Evolutionary conservation across 2,797 vertebrate genomes (phyloP).

Genomic region (Choloepus didactylus): DNA sequence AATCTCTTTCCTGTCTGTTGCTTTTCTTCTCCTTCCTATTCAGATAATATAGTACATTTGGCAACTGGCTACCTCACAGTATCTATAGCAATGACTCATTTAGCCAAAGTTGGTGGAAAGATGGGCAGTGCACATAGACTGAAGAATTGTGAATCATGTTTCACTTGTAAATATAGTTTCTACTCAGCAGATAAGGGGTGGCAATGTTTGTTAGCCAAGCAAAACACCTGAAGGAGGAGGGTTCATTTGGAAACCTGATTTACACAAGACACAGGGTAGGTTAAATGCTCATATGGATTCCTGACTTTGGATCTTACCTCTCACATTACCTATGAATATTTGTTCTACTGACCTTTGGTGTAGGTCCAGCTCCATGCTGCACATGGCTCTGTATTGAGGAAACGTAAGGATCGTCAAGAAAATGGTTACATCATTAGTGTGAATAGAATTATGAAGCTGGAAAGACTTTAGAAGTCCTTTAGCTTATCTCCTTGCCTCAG

Average conservation of each 20-base stretch:
- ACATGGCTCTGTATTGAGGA: neutral
- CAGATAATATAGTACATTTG: neutral
- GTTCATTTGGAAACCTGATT: conserved; percentile 35
- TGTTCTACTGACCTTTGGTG: neutral
- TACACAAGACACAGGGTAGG: neutral
- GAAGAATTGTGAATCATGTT: conserved; percentile 22
- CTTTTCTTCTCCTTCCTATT: neutral
- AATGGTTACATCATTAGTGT: neutral
- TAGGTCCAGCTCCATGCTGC: neutral
- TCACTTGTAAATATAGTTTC: conserved; percentile 62
- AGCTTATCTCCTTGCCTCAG: neutral
- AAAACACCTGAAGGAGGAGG: neutral
- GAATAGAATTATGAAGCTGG: neutral
- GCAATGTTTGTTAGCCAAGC: conserved; percentile 4
- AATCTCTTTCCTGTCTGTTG: neutral
- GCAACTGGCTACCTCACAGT: neutral
- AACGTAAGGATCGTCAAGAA: neutral
- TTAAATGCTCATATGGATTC: neutral
- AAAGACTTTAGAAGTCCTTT: neutral
- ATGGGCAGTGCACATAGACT: neutral
- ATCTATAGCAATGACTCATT: neutral
- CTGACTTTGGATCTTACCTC: neutral
- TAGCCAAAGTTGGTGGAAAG: neutral
- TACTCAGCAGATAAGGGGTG: neutral
- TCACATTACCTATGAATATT: neutral